Evolutionary conservation across 2,113 vertebrate species (phyloP), one percentile per base, ranked within the genome.

Genomic region (Amphilophus citrinellus): DNA sequence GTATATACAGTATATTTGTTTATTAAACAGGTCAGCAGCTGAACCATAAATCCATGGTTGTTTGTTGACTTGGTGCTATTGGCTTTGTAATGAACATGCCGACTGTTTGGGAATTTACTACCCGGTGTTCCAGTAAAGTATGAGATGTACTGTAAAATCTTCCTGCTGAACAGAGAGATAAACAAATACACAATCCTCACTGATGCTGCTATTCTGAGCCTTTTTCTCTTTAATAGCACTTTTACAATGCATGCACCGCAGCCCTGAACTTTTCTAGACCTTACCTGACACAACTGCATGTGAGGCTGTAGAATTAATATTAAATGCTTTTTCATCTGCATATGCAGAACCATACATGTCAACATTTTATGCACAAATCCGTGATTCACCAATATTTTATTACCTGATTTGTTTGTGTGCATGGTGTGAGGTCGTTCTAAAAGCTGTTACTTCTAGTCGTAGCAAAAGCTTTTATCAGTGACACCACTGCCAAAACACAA

Each of bases 21-120:
- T 83, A 44, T 39, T 20, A 79, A 82, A 88, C 78, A 77, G 61
- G 15, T 53, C 77, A 11, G 42, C 30, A 47, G 56, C 32, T 2
- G 18, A 39, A 66, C 37, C 60, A 79, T 91, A 90, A 91, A 93
- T 93, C 77, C 47, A 10, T 9, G 20, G 60, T 80, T 35, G 79
- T 84, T 86, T 75, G 84, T 61, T 53, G 85, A 78, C 68, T 75
- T 61, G 76, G 15, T 63, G 50, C 66, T 85, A 84, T 89, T 9
- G 88, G 87, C 37, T 86, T 81, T 87, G 89, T 83, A 82, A 92
- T 88, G 83, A 92, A 91, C 61, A 63, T 82, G 85, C 61, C 53
- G 27, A 83, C 78, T 66, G 39, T 73, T 65, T 2, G 44, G 17
- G 60, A 83, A 94, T 94, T 87, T 90, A 89, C 79, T 57, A 71